These are phyloP conservation scores for Acrossocheilus fasciatus DNA, from an alignment of 2,797 vertebrate genomes.

Conservation along the genomic window DNA sequence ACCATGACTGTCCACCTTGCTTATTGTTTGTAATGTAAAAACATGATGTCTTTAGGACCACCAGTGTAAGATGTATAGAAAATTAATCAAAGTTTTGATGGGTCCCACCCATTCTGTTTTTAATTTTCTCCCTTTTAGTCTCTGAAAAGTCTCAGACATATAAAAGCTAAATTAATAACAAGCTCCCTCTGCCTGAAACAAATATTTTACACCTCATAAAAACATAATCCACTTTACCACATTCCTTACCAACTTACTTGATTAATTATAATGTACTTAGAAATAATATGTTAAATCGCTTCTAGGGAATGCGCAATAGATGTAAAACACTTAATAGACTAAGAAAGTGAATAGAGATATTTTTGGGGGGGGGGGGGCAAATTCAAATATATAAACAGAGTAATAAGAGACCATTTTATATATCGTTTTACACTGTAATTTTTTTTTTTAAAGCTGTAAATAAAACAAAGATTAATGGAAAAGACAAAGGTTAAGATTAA, in stretches of 20 bases:
- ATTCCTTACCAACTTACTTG: slow-evolving; percentile 35
- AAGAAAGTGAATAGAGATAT: background rate
- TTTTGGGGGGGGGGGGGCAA: background rate
- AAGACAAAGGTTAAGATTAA: too few relatives aligned
- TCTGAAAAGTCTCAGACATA: slow-evolving; percentile 3
- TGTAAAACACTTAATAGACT: background rate
- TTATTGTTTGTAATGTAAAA: background rate
- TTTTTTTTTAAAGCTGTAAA: too few relatives aligned
- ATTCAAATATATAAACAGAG: background rate
- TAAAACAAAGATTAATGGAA: too few relatives aligned
- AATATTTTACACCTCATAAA: background rate
- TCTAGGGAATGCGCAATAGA: background rate
- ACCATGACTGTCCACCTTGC: background rate
- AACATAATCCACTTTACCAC: slow-evolving; percentile 29
- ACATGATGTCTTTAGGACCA: background rate
- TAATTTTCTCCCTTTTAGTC: background rate
- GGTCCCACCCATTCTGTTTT: background rate
- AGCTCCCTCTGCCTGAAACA: background rate
- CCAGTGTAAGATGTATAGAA: background rate
- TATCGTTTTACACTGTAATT: background rate
- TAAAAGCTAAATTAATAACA: slow-evolving; percentile 1
- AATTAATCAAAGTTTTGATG: background rate
- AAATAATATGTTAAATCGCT: background rate
- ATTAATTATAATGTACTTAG: slow-evolving; percentile 28
- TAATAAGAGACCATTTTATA: background rate